Evolutionary conservation across 2,113 vertebrate genomes (phyloP), one percentile per base, ranked within the genome.

Genomic region (Hirundichthys speculiger): DNA sequence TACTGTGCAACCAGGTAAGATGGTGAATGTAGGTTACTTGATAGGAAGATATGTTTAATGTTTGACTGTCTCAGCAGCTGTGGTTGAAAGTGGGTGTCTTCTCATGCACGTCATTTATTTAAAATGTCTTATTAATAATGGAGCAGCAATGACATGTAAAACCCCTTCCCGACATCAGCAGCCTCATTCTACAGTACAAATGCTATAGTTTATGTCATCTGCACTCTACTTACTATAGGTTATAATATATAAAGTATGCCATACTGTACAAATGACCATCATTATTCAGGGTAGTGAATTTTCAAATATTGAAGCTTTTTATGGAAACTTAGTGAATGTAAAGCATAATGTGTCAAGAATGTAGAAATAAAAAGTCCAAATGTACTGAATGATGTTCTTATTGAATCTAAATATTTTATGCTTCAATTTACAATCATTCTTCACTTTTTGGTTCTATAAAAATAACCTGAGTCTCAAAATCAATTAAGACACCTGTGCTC

Each of bases 201-300:
- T 71, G 73, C 53, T 46, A 61, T 88, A 88, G 91, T 89, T 83
- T 78, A 91, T 90, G 68, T 79, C 77, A 74, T 69, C 67, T 45
- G 73, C 71, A 52, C 24, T 3, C 47, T 41, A 42, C 46, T 24
- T 80, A 77, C 75, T 82, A 80, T 82, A 86, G 83, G 74, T 85
- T 80, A 83, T 87, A 84, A 83, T 79, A 75, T 65, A 71, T 13
- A 71, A 59, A 73, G 73, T 53, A 64, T 53, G 56, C 38, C 55
- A 46, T 12, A 39, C 67, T 48, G 63, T 61, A 65, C 30, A 34
- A 34, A 34, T 34, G 30, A 34, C 25, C 25, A 6, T 27, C 3
- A 3, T 27, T 27, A 4, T n/a, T n/a, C n/a, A n/a, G n/a, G n/a
- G n/a, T n/a, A n/a, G n/a, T n/a, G 1, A 34, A 34, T 34, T 4